Conservation (phyloP, 2,888 invertebrate genomes). For the Endomychus coccineus region DNA sequence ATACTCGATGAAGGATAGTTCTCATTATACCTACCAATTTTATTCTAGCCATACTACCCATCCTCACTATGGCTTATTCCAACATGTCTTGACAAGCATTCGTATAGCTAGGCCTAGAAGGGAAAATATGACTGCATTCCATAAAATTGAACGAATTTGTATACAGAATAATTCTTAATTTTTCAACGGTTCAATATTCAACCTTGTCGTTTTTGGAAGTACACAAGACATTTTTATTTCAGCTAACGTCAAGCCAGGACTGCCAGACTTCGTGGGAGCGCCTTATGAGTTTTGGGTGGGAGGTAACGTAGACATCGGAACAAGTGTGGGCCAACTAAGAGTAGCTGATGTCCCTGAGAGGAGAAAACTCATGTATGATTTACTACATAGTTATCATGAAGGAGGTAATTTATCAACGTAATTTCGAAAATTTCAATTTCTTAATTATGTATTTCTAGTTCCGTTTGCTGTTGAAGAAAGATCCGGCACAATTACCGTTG, state of each 20-base stretch:
- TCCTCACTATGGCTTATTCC: too few species aligned
- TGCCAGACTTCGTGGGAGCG: conserved; percentile 73
- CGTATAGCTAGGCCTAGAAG: too few species aligned
- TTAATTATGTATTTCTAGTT: conserved; percentile 49
- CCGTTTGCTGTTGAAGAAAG: conserved; percentile 86
- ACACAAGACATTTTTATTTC: conserved; percentile 26
- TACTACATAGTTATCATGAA: conserved; percentile 75
- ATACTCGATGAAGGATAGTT: too few species aligned
- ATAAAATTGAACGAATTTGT: too few species aligned
- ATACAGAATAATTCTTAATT: too few species aligned
- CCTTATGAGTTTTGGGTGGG: conserved; percentile 90
- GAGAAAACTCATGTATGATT: conserved; percentile 63
- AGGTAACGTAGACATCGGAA: conserved; percentile 74
- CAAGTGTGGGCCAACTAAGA: conserved; percentile 78
- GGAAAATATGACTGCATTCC: too few species aligned
- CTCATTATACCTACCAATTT: too few species aligned
- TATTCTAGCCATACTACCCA: too few species aligned
- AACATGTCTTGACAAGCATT: too few species aligned
- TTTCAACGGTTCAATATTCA: too few species aligned
- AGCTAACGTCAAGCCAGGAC: conserved; percentile 48
- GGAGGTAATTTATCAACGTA: conserved; percentile 52
- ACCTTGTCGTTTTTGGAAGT: too few species aligned
- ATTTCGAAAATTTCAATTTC: background rate
- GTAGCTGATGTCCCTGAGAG: conserved; percentile 64
- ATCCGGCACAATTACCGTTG: conserved; percentile 80